Percentiles rank a stretch among this genome's conserved stretches.
Evolutionary conservation across 2,888 invertebrate genomes (phyloP).

Genomic region (Lasioglossum zephyrum): DNA sequence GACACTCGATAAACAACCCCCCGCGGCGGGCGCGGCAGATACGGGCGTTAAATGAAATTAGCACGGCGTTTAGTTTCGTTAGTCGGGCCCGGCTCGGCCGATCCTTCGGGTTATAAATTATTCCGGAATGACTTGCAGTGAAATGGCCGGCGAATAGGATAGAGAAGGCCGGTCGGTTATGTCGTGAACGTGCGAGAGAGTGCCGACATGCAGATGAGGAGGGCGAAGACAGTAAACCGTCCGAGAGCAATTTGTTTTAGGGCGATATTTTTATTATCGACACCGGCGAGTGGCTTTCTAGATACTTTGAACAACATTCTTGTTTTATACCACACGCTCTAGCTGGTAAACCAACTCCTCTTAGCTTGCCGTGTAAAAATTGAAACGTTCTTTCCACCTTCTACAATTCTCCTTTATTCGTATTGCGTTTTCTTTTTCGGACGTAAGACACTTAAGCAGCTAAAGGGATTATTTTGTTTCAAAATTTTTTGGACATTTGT

Average conservation of each 20-base stretch:
- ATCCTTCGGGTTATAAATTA: conserved; percentile 83
- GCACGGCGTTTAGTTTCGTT: conserved; percentile 82
- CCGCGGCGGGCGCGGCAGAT: conserved; percentile 71
- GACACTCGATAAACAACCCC: conserved; percentile 78
- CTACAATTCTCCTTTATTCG: neutral
- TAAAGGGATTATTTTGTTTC: no score
- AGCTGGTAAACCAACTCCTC: neutral
- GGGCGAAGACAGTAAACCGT: conserved; percentile 51
- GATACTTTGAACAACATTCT: conserved; percentile 23
- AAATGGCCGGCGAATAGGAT: conserved; percentile 41
- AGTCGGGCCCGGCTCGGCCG: conserved; percentile 77
- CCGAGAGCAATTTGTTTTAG: conserved; percentile 50
- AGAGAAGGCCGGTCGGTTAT: conserved; percentile 5
- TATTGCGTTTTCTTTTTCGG: no score
- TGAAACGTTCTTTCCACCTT: neutral
- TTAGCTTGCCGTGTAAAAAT: no score
- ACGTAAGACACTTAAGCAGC: no score
- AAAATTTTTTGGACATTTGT: no score
- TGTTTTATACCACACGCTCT: neutral
- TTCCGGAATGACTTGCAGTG: conserved; percentile 81
- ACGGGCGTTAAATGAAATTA: conserved; percentile 83
- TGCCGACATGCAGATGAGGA: conserved; percentile 22
- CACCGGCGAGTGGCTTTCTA: neutral
- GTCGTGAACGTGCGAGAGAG: neutral
- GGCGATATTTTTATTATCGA: conserved; percentile 54